Percentiles rank a stretch among this genome's conserved stretches.
These are phyloP conservation scores for Columba guinea DNA, from an alignment of 2,797 vertebrate genomes.

Conservation along the genomic window DNA sequence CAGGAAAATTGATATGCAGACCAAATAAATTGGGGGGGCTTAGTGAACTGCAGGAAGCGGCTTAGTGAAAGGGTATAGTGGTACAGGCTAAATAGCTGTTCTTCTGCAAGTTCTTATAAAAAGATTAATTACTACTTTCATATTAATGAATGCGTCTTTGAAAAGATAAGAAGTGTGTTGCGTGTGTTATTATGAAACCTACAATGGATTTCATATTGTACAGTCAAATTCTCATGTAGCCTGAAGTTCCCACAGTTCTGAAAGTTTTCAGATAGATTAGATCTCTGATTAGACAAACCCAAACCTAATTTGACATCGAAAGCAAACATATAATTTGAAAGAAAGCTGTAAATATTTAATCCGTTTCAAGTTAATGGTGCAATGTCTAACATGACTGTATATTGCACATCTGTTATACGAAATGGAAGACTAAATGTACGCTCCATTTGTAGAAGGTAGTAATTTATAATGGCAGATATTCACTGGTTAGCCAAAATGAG, in stretches of 20 bases:
- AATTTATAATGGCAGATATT: not conserved
- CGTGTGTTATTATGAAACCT: not conserved
- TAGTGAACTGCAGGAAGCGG: not conserved
- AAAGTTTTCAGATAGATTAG: not conserved
- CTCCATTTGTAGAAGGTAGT: not conserved
- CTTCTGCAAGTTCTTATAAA: not conserved
- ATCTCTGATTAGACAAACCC: not conserved
- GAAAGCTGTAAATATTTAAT: not conserved
- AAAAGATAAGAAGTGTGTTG: not conserved
- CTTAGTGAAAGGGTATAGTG: not conserved
- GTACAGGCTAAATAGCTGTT: not conserved
- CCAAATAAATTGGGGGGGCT: fast-evolving
- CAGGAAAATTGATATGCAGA: not conserved
- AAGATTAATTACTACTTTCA: not conserved
- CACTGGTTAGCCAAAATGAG: not conserved
- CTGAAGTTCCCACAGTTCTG: not conserved
- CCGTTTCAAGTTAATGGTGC: not conserved
- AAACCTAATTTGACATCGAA: slow-evolving; percentile 13
- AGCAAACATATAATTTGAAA: not conserved
- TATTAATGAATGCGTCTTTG: not conserved
- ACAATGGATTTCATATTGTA: not conserved
- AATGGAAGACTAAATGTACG: not conserved
- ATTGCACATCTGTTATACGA: not conserved
- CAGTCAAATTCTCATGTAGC: not conserved
- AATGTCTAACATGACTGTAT: not conserved